phyloP scores from a whole-genome alignment of 2,888 invertebrate species.

The Notocelia uddmanniana region DNA sequence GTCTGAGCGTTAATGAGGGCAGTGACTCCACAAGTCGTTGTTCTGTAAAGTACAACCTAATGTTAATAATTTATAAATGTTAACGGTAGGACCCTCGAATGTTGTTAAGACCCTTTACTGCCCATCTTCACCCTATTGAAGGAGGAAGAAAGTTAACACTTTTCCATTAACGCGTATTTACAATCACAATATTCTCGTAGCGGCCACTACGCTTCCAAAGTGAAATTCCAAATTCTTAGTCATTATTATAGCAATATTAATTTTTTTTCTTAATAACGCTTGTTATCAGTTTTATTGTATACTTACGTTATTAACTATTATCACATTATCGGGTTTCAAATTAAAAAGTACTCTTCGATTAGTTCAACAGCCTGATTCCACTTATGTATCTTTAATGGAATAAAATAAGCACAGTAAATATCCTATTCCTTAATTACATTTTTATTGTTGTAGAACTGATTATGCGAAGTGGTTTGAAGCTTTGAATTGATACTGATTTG shows the following conservation, averaged over 20 bases:
- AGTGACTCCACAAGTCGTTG: conserved; percentile 46
- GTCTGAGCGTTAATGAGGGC: conserved; percentile 44
- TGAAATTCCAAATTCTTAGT: background rate
- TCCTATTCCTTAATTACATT: background rate
- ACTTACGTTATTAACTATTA: too few relatives aligned
- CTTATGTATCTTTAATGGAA: background rate
- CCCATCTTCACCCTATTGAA: background rate
- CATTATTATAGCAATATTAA: background rate
- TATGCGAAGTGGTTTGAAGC: conserved; percentile 10
- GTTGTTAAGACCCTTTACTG: conserved; percentile 21
- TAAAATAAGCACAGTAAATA: background rate
- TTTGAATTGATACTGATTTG: conserved; percentile 24
- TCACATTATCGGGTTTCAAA: too few relatives aligned
- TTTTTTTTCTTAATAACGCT: background rate
- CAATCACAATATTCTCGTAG: background rate
- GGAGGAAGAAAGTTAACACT: conserved; percentile 2
- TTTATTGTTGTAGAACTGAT: conserved; percentile 7
- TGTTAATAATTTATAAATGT: conserved; percentile 39
- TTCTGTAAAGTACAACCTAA: conserved; percentile 37
- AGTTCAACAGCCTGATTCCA: conserved; percentile 23
- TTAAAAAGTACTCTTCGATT: background rate
- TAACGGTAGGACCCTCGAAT: conserved; percentile 23
- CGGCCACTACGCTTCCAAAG: background rate
- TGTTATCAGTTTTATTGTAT: too few relatives aligned
- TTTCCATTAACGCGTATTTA: conserved; percentile 9